These are phyloP conservation scores for Squalus acanthias DNA, from an alignment of 2,797 vertebrate species.

Conservation along the genomic window DNA sequence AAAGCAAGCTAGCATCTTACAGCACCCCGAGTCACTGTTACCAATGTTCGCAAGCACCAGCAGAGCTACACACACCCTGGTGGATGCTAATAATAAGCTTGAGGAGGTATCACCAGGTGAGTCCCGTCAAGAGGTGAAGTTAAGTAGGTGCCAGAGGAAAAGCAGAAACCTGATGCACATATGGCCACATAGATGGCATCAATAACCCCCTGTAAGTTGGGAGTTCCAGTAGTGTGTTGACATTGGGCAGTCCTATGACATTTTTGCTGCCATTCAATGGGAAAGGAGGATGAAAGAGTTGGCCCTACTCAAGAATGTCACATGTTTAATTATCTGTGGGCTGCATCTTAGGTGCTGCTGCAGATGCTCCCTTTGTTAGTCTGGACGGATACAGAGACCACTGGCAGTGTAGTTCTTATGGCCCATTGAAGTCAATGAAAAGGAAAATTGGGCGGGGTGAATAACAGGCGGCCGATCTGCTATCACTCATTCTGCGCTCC, in stretches of 20 bases:
- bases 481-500: background rate
- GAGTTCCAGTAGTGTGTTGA: background rate
- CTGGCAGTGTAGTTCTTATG: background rate
- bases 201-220: background rate
- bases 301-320: background rate
- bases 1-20: background rate
- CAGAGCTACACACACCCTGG: background rate
- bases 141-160: background rate
- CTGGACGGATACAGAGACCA: background rate
- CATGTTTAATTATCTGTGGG: background rate
- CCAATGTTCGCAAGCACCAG: background rate
- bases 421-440: background rate
- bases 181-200: no score
- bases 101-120: background rate
- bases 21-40: background rate
- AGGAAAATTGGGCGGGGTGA: background rate
- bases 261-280: background rate
- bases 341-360: background rate
- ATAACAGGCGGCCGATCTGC: background rate
- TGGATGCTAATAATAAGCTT: background rate
- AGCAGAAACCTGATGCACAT: background rate
- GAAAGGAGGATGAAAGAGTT: background rate
- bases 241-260: background rate
- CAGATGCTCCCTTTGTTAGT: background rate
- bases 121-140: background rate